A percentile compares a stretch with the other conserved stretches of the same genome.
Conservation (phyloP, 2,113 vertebrate species). For the Fulmarus glacialis region DNA sequence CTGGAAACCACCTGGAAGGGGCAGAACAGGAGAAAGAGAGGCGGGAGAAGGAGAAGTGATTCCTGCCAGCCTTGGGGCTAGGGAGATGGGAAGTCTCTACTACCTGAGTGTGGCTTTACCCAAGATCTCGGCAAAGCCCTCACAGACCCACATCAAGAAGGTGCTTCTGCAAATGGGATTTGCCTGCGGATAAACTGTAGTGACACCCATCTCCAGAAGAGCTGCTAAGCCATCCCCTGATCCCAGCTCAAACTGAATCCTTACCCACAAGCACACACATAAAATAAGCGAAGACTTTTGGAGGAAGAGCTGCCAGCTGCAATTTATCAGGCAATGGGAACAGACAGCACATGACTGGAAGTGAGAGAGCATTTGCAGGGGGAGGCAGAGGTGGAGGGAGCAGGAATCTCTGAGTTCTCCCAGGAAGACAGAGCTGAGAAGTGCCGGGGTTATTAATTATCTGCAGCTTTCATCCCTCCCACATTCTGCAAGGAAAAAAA, state of each 20-base stretch:
- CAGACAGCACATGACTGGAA: conserved; percentile 14
- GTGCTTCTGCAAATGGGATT: not conserved
- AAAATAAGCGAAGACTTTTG: not conserved
- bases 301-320: conserved; percentile 43
- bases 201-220: not conserved
- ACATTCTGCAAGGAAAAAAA: not conserved
- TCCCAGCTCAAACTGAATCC: not conserved
- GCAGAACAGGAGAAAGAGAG: not conserved
- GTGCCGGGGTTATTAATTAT: not conserved
- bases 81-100: not conserved
- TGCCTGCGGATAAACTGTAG: not conserved
- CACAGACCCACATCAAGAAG: not conserved
- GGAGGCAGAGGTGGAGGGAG: conserved; percentile 42
- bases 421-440: not conserved
- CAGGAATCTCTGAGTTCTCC: not conserved
- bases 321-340: not conserved
- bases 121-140: not conserved
- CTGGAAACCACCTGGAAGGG: not conserved
- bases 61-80: not conserved
- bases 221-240: not conserved
- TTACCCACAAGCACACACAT: not conserved
- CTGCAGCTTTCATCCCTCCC: conserved; percentile 54
- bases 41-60: not conserved
- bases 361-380: not conserved
- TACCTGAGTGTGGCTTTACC: not conserved